Percentiles rank a stretch among this genome's conserved stretches.
Conservation (phyloP, 1,140 invertebrate species). For the Schmidtea mediterranea region DNA sequence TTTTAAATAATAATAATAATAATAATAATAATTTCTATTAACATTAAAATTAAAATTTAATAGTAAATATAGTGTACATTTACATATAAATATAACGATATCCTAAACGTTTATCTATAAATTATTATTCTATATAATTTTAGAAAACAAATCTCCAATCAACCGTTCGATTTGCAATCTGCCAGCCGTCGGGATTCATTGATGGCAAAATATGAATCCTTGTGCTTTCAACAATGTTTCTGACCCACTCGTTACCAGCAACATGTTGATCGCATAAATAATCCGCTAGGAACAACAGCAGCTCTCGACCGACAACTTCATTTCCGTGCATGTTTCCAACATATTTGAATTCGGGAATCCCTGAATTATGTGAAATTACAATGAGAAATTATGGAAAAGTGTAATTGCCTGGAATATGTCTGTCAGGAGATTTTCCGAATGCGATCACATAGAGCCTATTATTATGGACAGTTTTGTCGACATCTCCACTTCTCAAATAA, state of each 20-base stretch:
- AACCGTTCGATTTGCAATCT: slow-evolving; percentile 30
- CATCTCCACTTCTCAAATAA: neutral
- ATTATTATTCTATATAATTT: no score
- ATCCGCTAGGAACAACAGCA: slow-evolving; percentile 34
- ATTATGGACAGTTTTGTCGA: neutral
- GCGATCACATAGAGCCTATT: no score
- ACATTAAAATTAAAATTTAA: no score
- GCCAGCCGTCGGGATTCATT: slow-evolving; percentile 71
- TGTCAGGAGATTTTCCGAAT: no score
- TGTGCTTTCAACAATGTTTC: slow-evolving; percentile 41
- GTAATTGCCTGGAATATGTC: no score
- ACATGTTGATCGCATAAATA: slow-evolving; percentile 44
- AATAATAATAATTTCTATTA: no score
- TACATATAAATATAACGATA: no score
- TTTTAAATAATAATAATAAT: no score
- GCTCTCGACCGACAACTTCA: slow-evolving; percentile 54
- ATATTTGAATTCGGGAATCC: slow-evolving; percentile 39
- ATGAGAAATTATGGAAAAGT: no score
- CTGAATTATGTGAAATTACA: neutral
- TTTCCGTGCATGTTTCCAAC: slow-evolving; percentile 73
- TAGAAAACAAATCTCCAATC: no score
- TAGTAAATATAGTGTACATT: no score
- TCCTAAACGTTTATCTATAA: no score
- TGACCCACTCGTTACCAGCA: slow-evolving; percentile 30
- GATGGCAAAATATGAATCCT: slow-evolving; percentile 57